Base-by-base conservation (phyloP, 2,797 vertebrate genomes). In the Hipposideros larvatus region DNA sequence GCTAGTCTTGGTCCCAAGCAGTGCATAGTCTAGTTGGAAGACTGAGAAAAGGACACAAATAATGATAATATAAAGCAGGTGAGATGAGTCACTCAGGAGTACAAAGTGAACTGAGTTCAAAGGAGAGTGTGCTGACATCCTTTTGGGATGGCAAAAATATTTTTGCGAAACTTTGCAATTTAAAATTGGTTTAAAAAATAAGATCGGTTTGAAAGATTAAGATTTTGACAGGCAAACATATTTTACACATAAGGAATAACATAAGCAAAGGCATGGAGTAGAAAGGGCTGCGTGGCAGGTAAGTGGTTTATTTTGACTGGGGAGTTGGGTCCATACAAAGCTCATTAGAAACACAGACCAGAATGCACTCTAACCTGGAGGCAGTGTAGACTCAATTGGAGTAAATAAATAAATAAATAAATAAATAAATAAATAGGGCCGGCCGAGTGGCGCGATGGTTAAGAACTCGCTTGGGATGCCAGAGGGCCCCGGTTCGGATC, bases 81-180 rank as follows among this genome's bases (percentile, higher is more conserved):
- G 21, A 94, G 43, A n/a, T 63, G 78, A 94, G 19, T 75, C 74
- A 55, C 79, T 53, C 31, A 63, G 31, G 10, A 68, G 41, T 87
- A 80, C 63, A 65, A 66, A 91, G 59, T 51, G n/a, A 96, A 80
- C 18, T 71, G 55, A 71, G 59, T 87, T 94, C 78, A 83, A 84
- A 91, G 26, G 70, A 68, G 65, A 34, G 53, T 87, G 24, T 55
- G 31, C 41, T 92, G 55, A 53, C 1, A 46, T 82, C 24, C 15
- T 90, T 96, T 66, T 75, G 79, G 68, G 92, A 65, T 46, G 37
- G 28, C 15, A 94, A 74, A 88, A 77, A 41, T 37, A 21, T 43
- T 57, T 75, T 57, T 75, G 19, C 22, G 70, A 87, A 74, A 95
- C 71, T 80, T 86, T 61, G 46, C 85, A 91, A 84, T 73, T 87